Percentiles rank a stretch among this genome's conserved stretches.
Conservation (phyloP, 2,113 vertebrate species). For the Tetrao urogallus region DNA sequence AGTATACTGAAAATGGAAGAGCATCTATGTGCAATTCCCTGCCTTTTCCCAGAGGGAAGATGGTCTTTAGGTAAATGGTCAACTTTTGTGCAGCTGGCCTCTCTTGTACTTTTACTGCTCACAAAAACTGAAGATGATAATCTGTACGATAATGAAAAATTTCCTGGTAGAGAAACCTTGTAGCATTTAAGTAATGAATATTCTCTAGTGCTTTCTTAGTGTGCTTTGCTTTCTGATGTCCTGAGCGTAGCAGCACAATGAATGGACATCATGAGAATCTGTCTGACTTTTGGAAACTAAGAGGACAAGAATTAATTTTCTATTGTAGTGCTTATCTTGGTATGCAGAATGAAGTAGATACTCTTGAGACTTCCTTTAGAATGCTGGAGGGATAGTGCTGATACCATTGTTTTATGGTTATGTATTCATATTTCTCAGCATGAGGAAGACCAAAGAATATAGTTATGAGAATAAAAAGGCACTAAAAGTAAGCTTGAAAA, state of each 20-base stretch:
- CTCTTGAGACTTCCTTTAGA: background rate
- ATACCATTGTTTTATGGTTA: background rate
- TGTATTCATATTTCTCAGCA: background rate
- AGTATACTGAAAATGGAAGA: background rate
- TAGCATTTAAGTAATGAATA: background rate
- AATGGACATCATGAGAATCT: background rate
- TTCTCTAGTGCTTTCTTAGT: background rate
- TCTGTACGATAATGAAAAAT: background rate
- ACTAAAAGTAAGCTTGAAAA: background rate
- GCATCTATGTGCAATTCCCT: background rate
- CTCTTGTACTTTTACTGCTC: background rate
- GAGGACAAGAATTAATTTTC: constrained; percentile 1
- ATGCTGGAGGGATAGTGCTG: background rate
- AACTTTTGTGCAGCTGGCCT: background rate
- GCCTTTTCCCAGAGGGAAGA: background rate
- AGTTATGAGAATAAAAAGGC: background rate
- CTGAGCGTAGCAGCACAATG: background rate
- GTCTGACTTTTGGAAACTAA: background rate
- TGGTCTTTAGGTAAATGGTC: background rate
- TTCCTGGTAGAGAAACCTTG: background rate
- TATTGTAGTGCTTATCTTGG: background rate
- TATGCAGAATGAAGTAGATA: background rate
- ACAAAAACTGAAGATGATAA: background rate
- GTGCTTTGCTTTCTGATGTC: background rate
- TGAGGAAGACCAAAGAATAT: background rate